Base-by-base conservation (phyloP, 1,140 invertebrate genomes). In the Atopsyche davidsoni region DNA sequence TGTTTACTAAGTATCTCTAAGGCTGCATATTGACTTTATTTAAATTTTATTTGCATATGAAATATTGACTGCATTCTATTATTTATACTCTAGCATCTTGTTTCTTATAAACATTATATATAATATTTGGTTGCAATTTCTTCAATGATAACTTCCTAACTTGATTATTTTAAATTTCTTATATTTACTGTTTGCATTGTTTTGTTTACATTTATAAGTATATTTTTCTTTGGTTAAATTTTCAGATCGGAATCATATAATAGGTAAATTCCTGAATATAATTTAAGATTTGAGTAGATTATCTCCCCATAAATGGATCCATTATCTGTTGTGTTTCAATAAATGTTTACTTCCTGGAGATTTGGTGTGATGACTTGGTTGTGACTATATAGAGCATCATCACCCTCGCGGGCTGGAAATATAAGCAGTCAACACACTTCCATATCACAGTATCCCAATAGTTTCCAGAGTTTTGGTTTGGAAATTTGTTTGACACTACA, bases 181-280 rank as follows among this genome's bases (percentile, higher is more conserved):
- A 35, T 16, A 7, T 35, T 10, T 35, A 10, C 14, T 7, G 34
- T 35, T 16, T 7, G 14, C 10, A 18, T 18, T 39, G 36, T 16
- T 17, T 39, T 39, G 6, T 28, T 28, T 28, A 6, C 4, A 11
- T 40, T 34, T 16, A 34, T 34, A 34, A 11, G 32, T 34, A 34
- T 58, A 59, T 59, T 64, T 70, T 71, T 63, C 68, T 70, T 69
- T 72, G 59, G 60, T 60, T 55, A 64, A 67, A 69, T 65, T 73
- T 73, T 72, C 69, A 73, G 69, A 73, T 73, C 70, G 70, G 70
- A 72, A 72, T 72, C 72, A 75, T 75, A 67, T 70, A 67, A 66
- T 72, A 70, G 69, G 70, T 74, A 74, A 74, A 66, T 53, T 42
- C 31, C 39, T 51, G 23, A 40, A 22, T 14, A 17, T 52, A 43